phyloP scores from a whole-genome alignment of 2,888 invertebrate genomes.

The Drosophila melanosoma region DNA sequence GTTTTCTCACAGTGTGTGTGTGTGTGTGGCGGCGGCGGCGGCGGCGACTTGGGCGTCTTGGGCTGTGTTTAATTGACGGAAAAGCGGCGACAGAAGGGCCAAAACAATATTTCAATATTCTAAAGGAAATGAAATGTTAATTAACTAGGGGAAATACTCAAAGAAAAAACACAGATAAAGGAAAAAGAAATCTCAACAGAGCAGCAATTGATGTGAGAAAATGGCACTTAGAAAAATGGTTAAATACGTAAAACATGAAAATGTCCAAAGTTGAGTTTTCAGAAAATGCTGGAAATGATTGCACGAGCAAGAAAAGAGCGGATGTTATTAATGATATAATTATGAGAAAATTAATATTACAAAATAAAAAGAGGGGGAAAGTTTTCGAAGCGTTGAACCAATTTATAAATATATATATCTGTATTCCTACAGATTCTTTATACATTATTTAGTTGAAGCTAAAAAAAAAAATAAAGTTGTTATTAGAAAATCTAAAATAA shows the following conservation, averaged over 20 bases:
- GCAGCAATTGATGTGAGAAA: conserved; percentile 32
- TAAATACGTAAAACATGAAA: background rate
- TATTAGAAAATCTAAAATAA: background rate
- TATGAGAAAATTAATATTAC: background rate
- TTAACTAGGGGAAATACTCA: conserved; percentile 44
- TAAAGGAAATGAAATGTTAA: conserved; percentile 39
- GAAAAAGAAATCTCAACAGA: conserved; percentile 14
- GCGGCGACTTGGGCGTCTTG: conserved; percentile 8
- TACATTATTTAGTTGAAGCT: too few species aligned
- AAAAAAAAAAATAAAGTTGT: background rate
- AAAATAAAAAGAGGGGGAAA: background rate
- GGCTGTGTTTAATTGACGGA: conserved; percentile 53
- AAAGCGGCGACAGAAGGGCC: conserved; percentile 49
- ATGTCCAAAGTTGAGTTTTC: background rate
- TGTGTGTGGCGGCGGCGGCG: background rate
- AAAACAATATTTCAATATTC: conserved; percentile 32
- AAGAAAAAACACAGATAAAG: conserved; percentile 11
- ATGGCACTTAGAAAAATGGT: background rate
- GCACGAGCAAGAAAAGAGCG: background rate
- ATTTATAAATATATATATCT: background rate
- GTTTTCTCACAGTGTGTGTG: background rate
- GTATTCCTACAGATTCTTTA: too few species aligned
- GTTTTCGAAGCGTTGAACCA: background rate
- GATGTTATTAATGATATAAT: conserved; percentile 3
- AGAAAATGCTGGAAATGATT: background rate